Conservation (phyloP, 2,113 vertebrate species). For the Channa argus region DNA sequence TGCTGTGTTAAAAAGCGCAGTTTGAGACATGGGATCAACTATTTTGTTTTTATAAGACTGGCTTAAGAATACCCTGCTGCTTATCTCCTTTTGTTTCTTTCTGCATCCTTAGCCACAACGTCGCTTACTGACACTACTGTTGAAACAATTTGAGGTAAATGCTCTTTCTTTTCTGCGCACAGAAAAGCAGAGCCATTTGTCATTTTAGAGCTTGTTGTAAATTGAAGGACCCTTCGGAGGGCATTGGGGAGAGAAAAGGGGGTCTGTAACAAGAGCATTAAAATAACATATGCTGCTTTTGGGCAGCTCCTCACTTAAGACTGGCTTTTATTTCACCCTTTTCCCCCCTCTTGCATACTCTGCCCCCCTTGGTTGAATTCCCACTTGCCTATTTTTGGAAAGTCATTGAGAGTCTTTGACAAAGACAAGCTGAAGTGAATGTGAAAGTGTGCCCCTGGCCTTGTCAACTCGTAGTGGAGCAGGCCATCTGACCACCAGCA, state of each 20-base stretch:
- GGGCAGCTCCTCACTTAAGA: constrained; percentile 72
- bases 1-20: constrained; percentile 49
- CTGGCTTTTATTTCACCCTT: constrained; percentile 76
- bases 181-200: constrained; percentile 69
- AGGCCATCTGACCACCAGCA: constrained; percentile 78
- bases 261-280: constrained; percentile 80
- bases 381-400: constrained; percentile 74
- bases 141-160: constrained; percentile 58
- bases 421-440: constrained; percentile 82
- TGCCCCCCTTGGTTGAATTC: constrained; percentile 65
- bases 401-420: constrained; percentile 83
- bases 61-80: constrained; percentile 61
- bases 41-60: constrained; percentile 58
- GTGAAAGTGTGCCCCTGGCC: constrained; percentile 75
- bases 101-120: constrained; percentile 29
- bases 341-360: constrained; percentile 48
- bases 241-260: constrained; percentile 51
- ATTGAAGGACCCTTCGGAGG: constrained; percentile 79
- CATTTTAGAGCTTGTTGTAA: constrained; percentile 70
- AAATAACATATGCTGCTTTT: constrained; percentile 81
- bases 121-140: constrained; percentile 46
- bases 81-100: constrained; percentile 71
- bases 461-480: constrained; percentile 59
- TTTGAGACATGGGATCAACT: constrained; percentile 53
- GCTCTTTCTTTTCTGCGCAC: constrained; percentile 51